These are phyloP conservation scores for Apantesis nais DNA, from an alignment of 2,888 invertebrate species.

Conservation along the genomic window DNA sequence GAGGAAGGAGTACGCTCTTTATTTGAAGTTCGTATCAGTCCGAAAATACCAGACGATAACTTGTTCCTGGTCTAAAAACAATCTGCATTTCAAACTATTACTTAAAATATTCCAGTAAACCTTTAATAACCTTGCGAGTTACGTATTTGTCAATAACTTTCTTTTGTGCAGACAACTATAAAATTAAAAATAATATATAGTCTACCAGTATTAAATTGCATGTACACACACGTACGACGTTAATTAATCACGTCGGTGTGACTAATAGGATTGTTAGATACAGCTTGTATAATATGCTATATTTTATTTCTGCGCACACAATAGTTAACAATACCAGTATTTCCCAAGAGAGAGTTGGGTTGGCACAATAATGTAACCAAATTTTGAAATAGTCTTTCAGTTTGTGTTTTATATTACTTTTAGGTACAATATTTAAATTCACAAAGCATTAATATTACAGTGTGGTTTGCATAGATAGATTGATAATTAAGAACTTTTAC, in stretches of 20 bases:
- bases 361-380: not conserved
- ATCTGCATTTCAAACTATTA: not conserved
- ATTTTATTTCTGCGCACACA: constrained; percentile 4
- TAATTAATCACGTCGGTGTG: constrained; percentile 7
- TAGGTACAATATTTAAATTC: not conserved
- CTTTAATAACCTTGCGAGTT: not conserved
- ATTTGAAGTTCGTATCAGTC: too few species aligned
- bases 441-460: not conserved
- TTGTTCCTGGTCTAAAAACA: too few species aligned
- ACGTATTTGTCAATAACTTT: not conserved
- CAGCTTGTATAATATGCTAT: constrained; percentile 9
- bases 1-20: too few species aligned
- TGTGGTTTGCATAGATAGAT: not conserved
- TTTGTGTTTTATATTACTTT: not conserved
- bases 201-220: not conserved
- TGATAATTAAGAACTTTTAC: not conserved
- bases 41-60: too few species aligned
- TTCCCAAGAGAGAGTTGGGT: not conserved
- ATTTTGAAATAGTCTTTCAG: not conserved
- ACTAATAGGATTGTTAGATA: constrained; percentile 8
- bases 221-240: not conserved
- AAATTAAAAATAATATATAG: not conserved
- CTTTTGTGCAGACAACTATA: not conserved
- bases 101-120: not conserved
- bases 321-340: constrained; percentile 2